Evolutionary conservation across 2,888 invertebrate genomes (phyloP), one percentile per base, ranked within the genome.

Genomic region (Amphiduros pacificus): DNA sequence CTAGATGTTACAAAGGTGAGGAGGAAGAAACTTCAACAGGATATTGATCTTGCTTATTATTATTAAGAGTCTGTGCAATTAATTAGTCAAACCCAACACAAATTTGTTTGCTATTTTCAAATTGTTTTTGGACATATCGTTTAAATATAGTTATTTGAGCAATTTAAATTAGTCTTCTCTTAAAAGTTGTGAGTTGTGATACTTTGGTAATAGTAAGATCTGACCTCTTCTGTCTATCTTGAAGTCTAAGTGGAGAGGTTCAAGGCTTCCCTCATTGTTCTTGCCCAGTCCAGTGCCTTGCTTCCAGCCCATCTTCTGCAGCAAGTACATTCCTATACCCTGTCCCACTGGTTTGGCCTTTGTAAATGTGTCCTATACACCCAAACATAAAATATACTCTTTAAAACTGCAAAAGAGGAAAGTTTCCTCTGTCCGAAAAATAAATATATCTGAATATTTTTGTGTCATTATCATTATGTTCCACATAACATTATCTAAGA

Each of bases 221-320:
- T 29, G 26, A 69, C 98, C 98, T 81, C 91, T 91, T 71, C 97
- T 93, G 82, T 98, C 97, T 68, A 94, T 87, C 83, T 99, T 99
- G n/a, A 98, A 91, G 80, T 97, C 96, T 0, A 98, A 85, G 65
- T 92, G 85, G 11, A 98, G 85, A 0, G 98, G 98, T 77, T 93
- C 93, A 24, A 93, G 84, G 0, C 91, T 87, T 0, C 98, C 99
- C 55, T 93, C 92, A 77, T 93, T 94, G 78, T 94, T 92, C 81
- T 95, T 96, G 40, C 99, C 98, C 56, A 99, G 86, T 28, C 98
- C 99, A 82, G 93, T 93, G 0, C 98, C 98, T 0, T 94, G 94
- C 69, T 90, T 90, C 98, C 98, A 98, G 50, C 98, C 98, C 97
- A 98, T 97, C 86, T 96, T 97, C 85, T 95, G 93, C 52, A 99